Evolutionary conservation across 2,113 vertebrate genomes (phyloP).

Genomic region (Ceratotherium simum): DNA sequence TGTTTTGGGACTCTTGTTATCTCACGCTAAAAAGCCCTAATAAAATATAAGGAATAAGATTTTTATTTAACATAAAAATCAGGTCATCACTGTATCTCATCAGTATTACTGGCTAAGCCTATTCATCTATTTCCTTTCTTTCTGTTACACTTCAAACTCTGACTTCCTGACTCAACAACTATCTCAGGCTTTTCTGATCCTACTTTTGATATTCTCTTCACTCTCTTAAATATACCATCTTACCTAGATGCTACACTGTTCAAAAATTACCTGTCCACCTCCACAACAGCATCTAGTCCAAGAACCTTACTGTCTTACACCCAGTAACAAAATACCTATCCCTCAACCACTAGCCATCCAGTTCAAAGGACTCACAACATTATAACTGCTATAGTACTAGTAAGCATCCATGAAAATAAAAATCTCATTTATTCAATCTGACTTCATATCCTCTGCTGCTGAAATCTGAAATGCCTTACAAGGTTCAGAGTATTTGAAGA

Average conservation of each 20-base stretch:
- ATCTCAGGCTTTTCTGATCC: background rate
- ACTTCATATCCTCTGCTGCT: background rate
- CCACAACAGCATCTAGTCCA: background rate
- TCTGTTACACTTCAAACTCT: background rate
- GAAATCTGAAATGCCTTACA: slow-evolving; percentile 19
- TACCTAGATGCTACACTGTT: background rate
- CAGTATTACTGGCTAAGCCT: background rate
- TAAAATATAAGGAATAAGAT: background rate
- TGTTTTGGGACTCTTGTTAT: background rate
- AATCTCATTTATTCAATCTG: background rate
- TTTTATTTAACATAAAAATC: slow-evolving; percentile 24
- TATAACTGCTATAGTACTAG: background rate
- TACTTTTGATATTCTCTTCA: background rate
- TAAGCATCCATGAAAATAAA: slow-evolving; percentile 13
- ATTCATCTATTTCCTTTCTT: background rate
- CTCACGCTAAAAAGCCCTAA: background rate
- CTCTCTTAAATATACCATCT: background rate
- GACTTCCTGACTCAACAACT: background rate
- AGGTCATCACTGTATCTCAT: background rate
- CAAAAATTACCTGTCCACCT: background rate
- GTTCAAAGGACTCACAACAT: background rate
- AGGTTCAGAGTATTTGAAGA: background rate
- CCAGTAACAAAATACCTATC: background rate
- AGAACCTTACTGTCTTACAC: background rate
- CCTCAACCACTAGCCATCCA: background rate